These are phyloP conservation scores for Epinotia bilunana DNA, from an alignment of 2,888 invertebrate genomes.

Conservation along the genomic window DNA sequence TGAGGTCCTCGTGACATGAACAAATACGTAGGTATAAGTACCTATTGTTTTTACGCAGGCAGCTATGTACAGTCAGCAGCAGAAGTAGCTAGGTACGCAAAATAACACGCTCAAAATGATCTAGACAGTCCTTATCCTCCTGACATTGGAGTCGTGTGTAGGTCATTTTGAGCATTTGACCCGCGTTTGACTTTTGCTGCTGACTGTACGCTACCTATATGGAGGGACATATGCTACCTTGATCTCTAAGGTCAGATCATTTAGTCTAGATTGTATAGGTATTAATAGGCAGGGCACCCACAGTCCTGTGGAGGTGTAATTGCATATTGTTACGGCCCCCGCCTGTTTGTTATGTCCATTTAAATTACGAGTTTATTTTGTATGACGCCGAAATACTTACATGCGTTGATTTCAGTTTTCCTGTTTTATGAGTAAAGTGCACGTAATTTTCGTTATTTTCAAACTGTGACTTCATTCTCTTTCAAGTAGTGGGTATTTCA, in stretches of 20 bases:
- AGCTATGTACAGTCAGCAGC: neutral
- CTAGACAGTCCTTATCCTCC: too few species aligned
- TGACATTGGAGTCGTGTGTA: too few species aligned
- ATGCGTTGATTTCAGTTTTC: slow-evolving; percentile 58
- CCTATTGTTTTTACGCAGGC: neutral
- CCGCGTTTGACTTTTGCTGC: too few species aligned
- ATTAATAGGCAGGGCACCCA: slow-evolving; percentile 61
- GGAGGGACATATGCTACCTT: slow-evolving; percentile 48
- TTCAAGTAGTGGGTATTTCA: slow-evolving; percentile 10
- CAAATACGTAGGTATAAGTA: neutral
- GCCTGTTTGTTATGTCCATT: slow-evolving; percentile 53
- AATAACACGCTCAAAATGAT: too few species aligned
- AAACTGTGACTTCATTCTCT: slow-evolving; percentile 21
- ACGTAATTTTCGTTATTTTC: slow-evolving; percentile 31
- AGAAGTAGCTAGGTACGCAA: too few species aligned
- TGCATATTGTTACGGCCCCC: slow-evolving; percentile 67
- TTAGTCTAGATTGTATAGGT: slow-evolving; percentile 43
- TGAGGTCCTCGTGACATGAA: neutral
- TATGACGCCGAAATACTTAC: slow-evolving; percentile 52
- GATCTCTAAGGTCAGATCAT: slow-evolving; percentile 44
- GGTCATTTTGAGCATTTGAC: too few species aligned
- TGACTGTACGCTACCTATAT: slow-evolving; percentile 50
- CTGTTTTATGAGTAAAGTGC: slow-evolving; percentile 39
- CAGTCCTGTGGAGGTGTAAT: slow-evolving; percentile 70
- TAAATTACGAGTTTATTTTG: slow-evolving; percentile 58